Conservation (phyloP, 2,113 vertebrate genomes). For the Lepisosteus oculatus region DNA sequence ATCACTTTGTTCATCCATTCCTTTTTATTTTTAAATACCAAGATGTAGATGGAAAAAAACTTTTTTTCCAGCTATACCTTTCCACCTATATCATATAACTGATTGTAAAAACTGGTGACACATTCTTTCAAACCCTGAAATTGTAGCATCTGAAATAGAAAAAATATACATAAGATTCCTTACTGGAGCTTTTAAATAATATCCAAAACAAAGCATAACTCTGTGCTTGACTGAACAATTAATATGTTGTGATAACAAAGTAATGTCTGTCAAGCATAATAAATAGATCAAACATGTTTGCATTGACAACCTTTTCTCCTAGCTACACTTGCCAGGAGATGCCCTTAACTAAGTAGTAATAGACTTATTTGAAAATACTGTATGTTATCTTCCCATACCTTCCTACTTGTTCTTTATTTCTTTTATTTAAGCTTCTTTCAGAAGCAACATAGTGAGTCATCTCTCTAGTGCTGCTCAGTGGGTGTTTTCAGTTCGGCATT, state of each 20-base stretch:
- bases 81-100: no score
- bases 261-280: conserved; percentile 8
- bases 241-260: not conserved
- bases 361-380: conserved; percentile 4
- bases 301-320: not conserved
- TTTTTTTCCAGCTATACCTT: no score
- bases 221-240: not conserved
- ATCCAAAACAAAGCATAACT: not conserved
- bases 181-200: no score
- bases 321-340: not conserved
- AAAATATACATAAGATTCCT: no score
- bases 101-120: no score
- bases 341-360: conserved; percentile 10
- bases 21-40: no score
- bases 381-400: not conserved
- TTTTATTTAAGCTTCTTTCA: conserved; percentile 5
- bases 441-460: conserved; percentile 1
- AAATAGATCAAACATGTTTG: conserved; percentile 12
- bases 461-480: not conserved
- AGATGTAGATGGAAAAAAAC: no score
- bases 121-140: no score
- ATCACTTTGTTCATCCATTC: no score
- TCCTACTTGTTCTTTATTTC: not conserved
- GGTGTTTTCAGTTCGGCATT: not conserved
- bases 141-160: no score